Base-by-base conservation (phyloP, 2,797 vertebrate species). In the Thalassophryne amazonica region DNA sequence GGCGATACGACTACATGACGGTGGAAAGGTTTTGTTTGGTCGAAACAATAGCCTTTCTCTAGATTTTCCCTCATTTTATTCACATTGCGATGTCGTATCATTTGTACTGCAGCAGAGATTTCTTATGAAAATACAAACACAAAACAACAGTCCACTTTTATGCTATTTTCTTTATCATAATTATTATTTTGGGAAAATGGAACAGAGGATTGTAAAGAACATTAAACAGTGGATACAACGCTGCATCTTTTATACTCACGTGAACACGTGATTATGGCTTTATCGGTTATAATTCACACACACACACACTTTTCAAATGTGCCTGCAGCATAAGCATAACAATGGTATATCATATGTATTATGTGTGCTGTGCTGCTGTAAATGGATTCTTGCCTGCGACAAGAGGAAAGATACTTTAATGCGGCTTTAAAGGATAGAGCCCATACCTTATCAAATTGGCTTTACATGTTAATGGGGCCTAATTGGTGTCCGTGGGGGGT, bases 381-480 rank as follows among this genome's bases (percentile, higher is more conserved):
- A 90, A 88, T 86, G 81, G 85, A 80, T 74, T 73, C 71, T 73
- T 69, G 64, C 73, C 67, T 61, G 74, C 67, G 76, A 87, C 83
- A 80, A 86, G 84, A 69, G 76, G 77, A 69, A 69, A 83, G 82
- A 88, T 87, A 64, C 78, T 86, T 82, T 86, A 88, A 88, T 88
- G 69, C 67, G 85, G 89, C 88, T 92, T 90, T 90, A 80, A 83
- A 70, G 85, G 85, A 85, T 58, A 77, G 84, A 74, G 68, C 79
- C 84, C 76, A 67, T 86, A 91, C 89, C 90, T 90, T 91, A 90
- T 91, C 90, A 89, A 91, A 91, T 91, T 89, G 89, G 91, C 88
- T 91, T 90, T 91, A 89, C 89, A 89, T 91, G 91, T 89, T 92
- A 92, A 92, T 92, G 30, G 85, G 76, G 68, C 84, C 87, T 92